Evolutionary conservation across 1,140 invertebrate genomes (phyloP).

Genomic region (Drosophila ananassae): DNA sequence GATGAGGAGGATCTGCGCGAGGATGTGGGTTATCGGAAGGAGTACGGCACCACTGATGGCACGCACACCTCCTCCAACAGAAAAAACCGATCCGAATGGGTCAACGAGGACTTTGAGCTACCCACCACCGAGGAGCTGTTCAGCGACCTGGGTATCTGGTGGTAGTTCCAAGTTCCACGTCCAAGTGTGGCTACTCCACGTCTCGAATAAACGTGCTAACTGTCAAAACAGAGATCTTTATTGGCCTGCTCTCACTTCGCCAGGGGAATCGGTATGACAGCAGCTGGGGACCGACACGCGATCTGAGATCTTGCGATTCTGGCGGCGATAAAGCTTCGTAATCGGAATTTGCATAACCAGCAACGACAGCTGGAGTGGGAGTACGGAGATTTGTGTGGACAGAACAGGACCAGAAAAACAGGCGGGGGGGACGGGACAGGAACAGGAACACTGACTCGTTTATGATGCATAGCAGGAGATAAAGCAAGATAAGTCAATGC

Average conservation of each 20-base stretch:
- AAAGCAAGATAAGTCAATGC: conserved; percentile 67
- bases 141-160: conserved; percentile 81
- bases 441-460: conserved; percentile 46
- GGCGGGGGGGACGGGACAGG: conserved; percentile 3
- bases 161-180: conserved; percentile 44
- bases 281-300: conserved; percentile 28
- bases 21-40: conserved; percentile 70
- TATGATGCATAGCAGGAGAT: conserved; percentile 71
- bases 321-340: conserved; percentile 50
- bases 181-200: not conserved
- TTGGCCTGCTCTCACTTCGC: conserved; percentile 29
- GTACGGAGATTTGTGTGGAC: conserved; percentile 37
- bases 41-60: conserved; percentile 52
- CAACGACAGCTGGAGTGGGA: conserved; percentile 40
- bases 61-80: conserved; percentile 3
- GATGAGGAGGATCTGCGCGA: conserved; percentile 78
- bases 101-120: conserved; percentile 79
- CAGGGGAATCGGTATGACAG: conserved; percentile 25
- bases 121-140: conserved; percentile 78
- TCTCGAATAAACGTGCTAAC: conserved; percentile 49
- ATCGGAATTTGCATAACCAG: conserved; percentile 57
- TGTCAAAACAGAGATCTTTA: conserved; percentile 55
- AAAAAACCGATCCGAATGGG: conserved; percentile 66
- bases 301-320: conserved; percentile 40
- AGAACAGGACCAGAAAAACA: conserved; percentile 4